Evolutionary conservation across 2,888 invertebrate genomes (phyloP).

Genomic region (Lordiphosa andalusiaca): DNA sequence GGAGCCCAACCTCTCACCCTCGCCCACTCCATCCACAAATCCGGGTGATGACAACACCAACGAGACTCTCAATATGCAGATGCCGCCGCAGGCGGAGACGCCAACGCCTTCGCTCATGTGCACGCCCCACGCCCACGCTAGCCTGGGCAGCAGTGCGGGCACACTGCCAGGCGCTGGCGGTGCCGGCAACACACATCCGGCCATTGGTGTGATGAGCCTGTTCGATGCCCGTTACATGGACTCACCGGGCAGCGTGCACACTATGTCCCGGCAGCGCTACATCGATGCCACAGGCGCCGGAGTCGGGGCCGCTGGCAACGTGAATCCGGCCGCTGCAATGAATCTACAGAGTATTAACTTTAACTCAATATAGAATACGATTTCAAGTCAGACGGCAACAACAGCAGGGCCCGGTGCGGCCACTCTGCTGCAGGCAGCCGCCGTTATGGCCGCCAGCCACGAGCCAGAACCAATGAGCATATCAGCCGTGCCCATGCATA

Average conservation of each 20-base stretch:
- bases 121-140: conserved; percentile 81
- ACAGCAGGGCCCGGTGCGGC: conserved; percentile 33
- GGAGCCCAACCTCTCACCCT: conserved; percentile 83
- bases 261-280: conserved; percentile 81
- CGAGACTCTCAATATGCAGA: conserved; percentile 80
- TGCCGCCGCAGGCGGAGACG: conserved; percentile 80
- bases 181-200: conserved; percentile 80
- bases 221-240: conserved; percentile 87
- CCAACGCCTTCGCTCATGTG: conserved; percentile 83
- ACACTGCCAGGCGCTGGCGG: conserved; percentile 39
- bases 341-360: conserved; percentile 89
- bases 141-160: conserved; percentile 41
- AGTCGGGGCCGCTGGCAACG: conserved; percentile 69
- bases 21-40: conserved; percentile 80
- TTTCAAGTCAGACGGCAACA: conserved; percentile 63
- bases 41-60: conserved; percentile 65
- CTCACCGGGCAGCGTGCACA: conserved; percentile 83
- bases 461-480: conserved; percentile 64
- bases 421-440: conserved; percentile 61
- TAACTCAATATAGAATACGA: conserved; percentile 86
- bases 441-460: conserved; percentile 49
- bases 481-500: conserved; percentile 64
- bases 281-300: conserved; percentile 76
- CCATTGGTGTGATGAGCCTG: conserved; percentile 85
- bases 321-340: conserved; percentile 84